Evolutionary conservation across 2,113 vertebrate genomes (phyloP).

Genomic region (Cyprinodon tularosa): DNA sequence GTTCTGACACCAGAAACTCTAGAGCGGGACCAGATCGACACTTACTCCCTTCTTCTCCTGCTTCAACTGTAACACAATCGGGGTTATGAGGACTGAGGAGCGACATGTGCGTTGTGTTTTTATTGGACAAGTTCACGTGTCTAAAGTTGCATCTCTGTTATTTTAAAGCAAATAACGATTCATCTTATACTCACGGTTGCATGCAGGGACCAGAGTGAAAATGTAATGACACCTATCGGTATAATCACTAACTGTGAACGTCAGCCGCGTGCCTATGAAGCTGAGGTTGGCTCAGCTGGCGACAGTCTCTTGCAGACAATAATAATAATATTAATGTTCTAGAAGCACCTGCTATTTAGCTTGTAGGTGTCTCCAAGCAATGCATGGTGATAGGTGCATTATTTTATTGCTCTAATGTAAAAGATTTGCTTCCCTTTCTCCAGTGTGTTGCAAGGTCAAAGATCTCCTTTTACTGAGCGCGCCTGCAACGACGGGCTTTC

Average conservation of each 20-base stretch:
- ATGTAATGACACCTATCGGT: slow-evolving; percentile 41
- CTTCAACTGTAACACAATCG: slow-evolving; percentile 35
- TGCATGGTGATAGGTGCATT: slow-evolving; percentile 18
- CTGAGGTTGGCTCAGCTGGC: slow-evolving; percentile 22
- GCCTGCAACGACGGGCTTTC: slow-evolving; percentile 63
- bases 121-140: not conserved
- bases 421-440: slow-evolving; percentile 63
- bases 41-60: slow-evolving; percentile 64
- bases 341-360: slow-evolving; percentile 15
- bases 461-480: slow-evolving; percentile 77
- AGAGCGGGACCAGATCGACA: slow-evolving; percentile 78
- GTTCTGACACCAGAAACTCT: slow-evolving; percentile 84
- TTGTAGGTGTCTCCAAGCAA: slow-evolving; percentile 35
- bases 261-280: slow-evolving; percentile 23
- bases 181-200: too few species aligned
- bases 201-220: not conserved
- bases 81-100: slow-evolving; percentile 15
- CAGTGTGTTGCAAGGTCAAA: slow-evolving; percentile 79
- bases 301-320: not conserved
- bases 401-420: slow-evolving; percentile 44
- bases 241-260: slow-evolving; percentile 2
- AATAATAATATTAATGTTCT: slow-evolving; percentile 24
- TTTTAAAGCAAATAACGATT: slow-evolving; percentile 8
- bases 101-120: not conserved
- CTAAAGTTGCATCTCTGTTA: not conserved